Base-by-base conservation (phyloP, 2,888 invertebrate genomes). In the Dorcus hopei region DNA sequence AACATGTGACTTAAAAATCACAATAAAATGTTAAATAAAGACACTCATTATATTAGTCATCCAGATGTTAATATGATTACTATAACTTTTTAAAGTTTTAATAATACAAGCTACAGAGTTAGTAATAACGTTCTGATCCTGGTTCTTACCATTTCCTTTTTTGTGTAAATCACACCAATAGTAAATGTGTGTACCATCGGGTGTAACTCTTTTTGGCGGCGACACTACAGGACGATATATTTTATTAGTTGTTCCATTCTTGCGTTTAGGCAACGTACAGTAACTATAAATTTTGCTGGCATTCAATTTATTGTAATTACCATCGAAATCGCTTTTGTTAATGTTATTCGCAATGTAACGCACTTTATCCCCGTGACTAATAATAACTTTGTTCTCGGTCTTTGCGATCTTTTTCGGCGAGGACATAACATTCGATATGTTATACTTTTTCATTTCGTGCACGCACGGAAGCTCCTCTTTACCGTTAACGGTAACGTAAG, bases 121-220 rank as follows among this genome's bases (percentile, higher is more conserved):
- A 14, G 3, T 2, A 11, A 9, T 45, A 14, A 45, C 11, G 23
- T 4, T 9, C 3, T 14, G 9, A 45, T 9, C 9, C 9, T 11
- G 26, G n/a, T 23, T 56, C 69, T 76, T 80, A 86, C 86, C 85
- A 80, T 81, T 77, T 53, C 79, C 75, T 69, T 80, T 81, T 71
- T 82, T 83, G 69, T 89, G 87, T 78, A 89, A 79, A 81, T 92
- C 91, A 81, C 92, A 92, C 91, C 92, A 91, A 82, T 92, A 92
- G 83, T 89, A 90, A 75, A 92, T 87, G 75, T 87, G 87, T 62
- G 92, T 92, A 70, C 92, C 92, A 80, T 93, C 92, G 33, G 91
- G 87, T 57, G 91, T 90, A 70, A 86, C 84, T 65, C 90, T 84
- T 75, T 87, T 88, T 59, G 91, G 91, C 65, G 91, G 90, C 71